These are phyloP conservation scores for Amblyjoppa proteus DNA, from an alignment of 2,888 invertebrate species.

Conservation along the genomic window DNA sequence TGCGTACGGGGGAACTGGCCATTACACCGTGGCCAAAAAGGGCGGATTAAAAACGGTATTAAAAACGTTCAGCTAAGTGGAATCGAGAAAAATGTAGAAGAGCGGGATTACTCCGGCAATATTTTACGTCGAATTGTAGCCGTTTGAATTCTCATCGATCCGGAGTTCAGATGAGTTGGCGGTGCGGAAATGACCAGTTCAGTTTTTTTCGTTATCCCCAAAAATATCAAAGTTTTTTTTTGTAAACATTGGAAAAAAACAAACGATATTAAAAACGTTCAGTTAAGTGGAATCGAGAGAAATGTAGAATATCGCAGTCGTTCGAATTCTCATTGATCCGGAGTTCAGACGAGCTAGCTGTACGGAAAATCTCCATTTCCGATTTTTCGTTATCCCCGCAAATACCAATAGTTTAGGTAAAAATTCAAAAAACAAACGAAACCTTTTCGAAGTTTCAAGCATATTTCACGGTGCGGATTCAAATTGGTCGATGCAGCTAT, in stretches of 20 bases:
- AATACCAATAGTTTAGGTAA: neutral
- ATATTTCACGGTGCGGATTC: too few relatives aligned
- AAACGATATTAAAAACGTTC: neutral
- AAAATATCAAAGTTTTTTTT: neutral
- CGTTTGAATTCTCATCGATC: neutral
- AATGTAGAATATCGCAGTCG: neutral
- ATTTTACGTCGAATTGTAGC: neutral
- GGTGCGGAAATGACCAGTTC: neutral
- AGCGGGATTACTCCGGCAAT: neutral
- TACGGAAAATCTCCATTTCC: neutral
- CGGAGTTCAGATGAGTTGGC: neutral
- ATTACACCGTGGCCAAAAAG: constrained; percentile 41
- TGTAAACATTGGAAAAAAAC: neutral
- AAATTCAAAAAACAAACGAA: neutral
- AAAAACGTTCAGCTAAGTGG: constrained; percentile 2
- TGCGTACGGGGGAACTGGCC: constrained; percentile 17
- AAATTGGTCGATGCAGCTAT: neutral
- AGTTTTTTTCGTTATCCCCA: neutral
- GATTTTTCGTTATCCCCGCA: neutral
- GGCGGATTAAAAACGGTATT: neutral
- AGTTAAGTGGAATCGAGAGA: neutral
- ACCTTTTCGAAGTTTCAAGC: neutral
- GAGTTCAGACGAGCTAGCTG: neutral
- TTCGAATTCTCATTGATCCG: neutral
- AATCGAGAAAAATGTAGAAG: constrained; percentile 2